Evolutionary conservation across 2,797 vertebrate species (phyloP), one percentile per base, ranked within the genome.

Genomic region (Sebastes flavidus): DNA sequence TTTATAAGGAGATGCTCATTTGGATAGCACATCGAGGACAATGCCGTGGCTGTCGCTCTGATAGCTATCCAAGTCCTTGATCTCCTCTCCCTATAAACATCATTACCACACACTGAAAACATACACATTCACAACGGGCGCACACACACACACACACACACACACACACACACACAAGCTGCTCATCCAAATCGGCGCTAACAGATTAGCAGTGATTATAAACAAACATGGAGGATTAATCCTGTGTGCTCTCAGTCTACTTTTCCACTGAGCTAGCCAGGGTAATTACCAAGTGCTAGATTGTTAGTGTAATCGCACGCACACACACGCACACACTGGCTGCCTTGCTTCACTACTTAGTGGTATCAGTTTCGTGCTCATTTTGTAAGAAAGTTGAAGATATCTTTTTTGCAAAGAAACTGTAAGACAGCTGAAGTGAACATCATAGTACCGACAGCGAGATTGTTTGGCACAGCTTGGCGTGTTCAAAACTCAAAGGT

Each of bases 181-280:
- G 85, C 85, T 65, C 93, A 92, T 88, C 90, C 92, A 87, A 90
- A 92, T 87, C 89, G 80, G 22, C 75, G 72, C 81, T 86, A 90
- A 91, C 94, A 93, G 95, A 95, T 96, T 95, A 95, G 89, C 89
- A 91, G 91, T 95, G 94, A 95, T 95, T 95, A 95, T 94, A 93
- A 95, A 94, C 92, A 95, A 96, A 95, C 94, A 94, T 83, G 87
- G 83, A 86, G 93, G 94, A 95, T 95, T 94, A 95, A 95, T 95
- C 92, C 92, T 92, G 93, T 94, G 91, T 91, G 88, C 88, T 92
- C 91, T 89, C 69, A 88, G 87, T 92, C 90, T 92, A 94, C 92
- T 93, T 93, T 91, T 90, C 88, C 89, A 91, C 87, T 88, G 83
- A 88, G 89, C 91, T 90, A 88, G 91, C 92, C 90, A 82, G 87